Percentiles rank a stretch among this genome's conserved stretches.
These are phyloP conservation scores for Drosophila kuntzei DNA, from an alignment of 2,888 invertebrate genomes.

Conservation along the genomic window DNA sequence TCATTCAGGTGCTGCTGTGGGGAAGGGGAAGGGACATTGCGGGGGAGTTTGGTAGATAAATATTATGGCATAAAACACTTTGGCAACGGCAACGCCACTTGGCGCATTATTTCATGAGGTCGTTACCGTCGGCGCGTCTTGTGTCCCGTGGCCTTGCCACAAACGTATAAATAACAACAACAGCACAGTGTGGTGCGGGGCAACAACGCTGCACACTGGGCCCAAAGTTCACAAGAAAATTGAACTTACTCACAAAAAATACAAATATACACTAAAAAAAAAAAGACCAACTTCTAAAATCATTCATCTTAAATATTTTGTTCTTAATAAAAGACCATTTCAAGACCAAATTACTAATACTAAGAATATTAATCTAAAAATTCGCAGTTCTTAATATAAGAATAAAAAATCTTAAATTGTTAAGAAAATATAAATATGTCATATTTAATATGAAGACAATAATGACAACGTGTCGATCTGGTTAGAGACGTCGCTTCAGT, in stretches of 20 bases:
- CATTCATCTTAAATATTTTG: too few relatives aligned
- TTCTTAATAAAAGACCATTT: too few relatives aligned
- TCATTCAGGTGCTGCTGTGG: slow-evolving; percentile 13
- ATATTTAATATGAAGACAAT: too few relatives aligned
- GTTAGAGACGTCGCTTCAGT: too few relatives aligned
- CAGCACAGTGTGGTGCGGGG: slow-evolving; percentile 29
- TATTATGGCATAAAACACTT: slow-evolving; percentile 83
- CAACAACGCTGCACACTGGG: not conserved
- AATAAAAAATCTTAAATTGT: too few relatives aligned
- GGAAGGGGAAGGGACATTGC: not conserved
- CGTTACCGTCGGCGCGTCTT: slow-evolving; percentile 64
- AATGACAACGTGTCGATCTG: too few relatives aligned
- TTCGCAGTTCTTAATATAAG: too few relatives aligned
- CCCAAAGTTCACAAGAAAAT: not conserved
- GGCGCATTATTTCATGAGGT: slow-evolving; percentile 82
- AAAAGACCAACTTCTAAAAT: too few relatives aligned
- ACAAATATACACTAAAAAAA: not conserved
- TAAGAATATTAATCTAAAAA: too few relatives aligned
- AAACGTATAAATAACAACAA: slow-evolving; percentile 74
- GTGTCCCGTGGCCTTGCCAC: slow-evolving; percentile 42
- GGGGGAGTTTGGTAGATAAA: slow-evolving; percentile 60
- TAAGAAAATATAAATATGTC: too few relatives aligned
- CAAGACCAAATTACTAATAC: too few relatives aligned
- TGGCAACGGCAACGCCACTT: slow-evolving; percentile 72
- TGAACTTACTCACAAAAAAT: not conserved